Evolutionary conservation across 2,113 vertebrate species (phyloP), one percentile per base, ranked within the genome.

Genomic region (Chloropsis hardwickii): DNA sequence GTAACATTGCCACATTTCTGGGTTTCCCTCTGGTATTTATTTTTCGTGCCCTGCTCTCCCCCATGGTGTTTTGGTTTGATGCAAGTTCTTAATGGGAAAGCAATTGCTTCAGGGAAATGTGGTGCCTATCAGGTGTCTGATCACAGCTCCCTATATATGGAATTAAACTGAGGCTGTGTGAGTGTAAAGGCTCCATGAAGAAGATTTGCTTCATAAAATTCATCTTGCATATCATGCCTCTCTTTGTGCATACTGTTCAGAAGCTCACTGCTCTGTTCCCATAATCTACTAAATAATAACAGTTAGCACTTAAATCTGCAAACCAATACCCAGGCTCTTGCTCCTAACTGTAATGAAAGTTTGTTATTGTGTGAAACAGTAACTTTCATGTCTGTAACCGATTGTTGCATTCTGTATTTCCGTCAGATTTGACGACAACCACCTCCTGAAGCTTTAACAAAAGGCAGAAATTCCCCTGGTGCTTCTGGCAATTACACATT

Each of bases 401-500:
- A 54, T 86, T 3, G 0, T 44, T 80, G 58, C 23, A 10, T 50
- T 84, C 81, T 73, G 54, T 61, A 50, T 88, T 95, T 81, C 87
- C 88, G 90, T 92, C 66, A 66, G 12, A 88, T 88, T 37, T 42
- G 58, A 94, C 2, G 6, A 57, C 70, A n/a, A 11, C 72, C 96
- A 66, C 56, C 93, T 95, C 87, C 66, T 31, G 78, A 90, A 94
- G 90, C 78, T 88, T 87, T 77, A 90, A 95, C 93, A 90, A 94
- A 96, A 95, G 74, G 67, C 90, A 95, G 69, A 88, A 95, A 90
- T 90, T 88, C 93, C 93, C 76, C 72, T 0, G 39, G 76, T 86
- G 88, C 90, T 93, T 60, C 85, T 88, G 87, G 94, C 93, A 96
- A 92, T 97, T 96, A 91, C 88, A 72, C 47, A 9, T 93, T 56